Evolutionary conservation across 2,797 vertebrate species (phyloP), one percentile per base, ranked within the genome.

Genomic region (Takifugu ocellatus): DNA sequence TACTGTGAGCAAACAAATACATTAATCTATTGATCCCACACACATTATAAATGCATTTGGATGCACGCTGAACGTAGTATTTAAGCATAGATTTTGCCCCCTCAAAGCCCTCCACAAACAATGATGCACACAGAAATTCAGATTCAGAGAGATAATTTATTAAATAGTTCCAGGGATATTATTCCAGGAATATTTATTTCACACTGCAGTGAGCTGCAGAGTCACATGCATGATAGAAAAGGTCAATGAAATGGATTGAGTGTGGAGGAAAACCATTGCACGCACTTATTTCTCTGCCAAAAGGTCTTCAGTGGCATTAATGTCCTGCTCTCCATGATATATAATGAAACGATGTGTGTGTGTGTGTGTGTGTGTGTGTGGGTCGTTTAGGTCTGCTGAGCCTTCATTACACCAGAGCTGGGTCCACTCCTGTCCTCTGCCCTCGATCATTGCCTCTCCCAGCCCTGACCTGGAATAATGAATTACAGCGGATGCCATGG

Each of bases 321-420:
- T 82, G 80, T 77, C 77, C 78, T 71, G 72, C 83, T 79, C 78
- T 57, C 76, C 62, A 70, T 64, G 77, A 83, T 83, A 80, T 80
- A 81, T 85, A 85, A 87, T 84, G 82, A 83, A 83, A 83, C 49
- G 52, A 61, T 73, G 70, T 72, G 74, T 51, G 49, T 51, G 44
- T 9, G 27, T 16, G 56, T 50, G 63, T 27, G 74, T 27, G 74
- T 50, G 66, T 55, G 56, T 64, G 61, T 54, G 61, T 59, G 70
- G 46, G 72, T 54, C 72, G 78, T 86, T 84, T 82, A 79, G 86
- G 86, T 89, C 87, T 77, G 86, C 87, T 83, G 87, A 89, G 86
- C 85, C 84, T 88, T 86, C 84, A 89, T 89, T 87, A 87, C 87
- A 81, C 83, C 82, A 83, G 81, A 87, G 83, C 82, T 72, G 75